Percentiles rank a stretch among this genome's conserved stretches.
phyloP scores from a whole-genome alignment of 2,888 invertebrate species.

The Siphlonurus alternatus region DNA sequence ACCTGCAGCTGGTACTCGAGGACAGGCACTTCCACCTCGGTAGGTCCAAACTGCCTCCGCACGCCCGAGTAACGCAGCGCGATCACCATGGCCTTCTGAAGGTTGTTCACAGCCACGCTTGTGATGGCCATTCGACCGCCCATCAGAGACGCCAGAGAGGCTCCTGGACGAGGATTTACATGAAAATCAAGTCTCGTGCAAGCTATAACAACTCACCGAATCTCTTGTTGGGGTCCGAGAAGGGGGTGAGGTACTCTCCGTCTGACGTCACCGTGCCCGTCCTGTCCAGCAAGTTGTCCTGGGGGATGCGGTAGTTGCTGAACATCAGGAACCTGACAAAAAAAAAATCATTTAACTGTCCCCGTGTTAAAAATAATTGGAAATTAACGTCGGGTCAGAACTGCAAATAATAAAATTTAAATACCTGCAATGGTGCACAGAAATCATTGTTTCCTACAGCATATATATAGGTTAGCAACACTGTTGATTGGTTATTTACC shows the following conservation, averaged over 20 bases:
- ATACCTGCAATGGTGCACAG: neutral
- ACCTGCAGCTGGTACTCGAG: slow-evolving; percentile 34
- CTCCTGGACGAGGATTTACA: slow-evolving; percentile 27
- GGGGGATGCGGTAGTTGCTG: slow-evolving; percentile 71
- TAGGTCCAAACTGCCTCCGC: slow-evolving; percentile 27
- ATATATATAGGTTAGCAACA: slow-evolving; percentile 9
- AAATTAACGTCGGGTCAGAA: too few relatives aligned
- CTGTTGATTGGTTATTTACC: too few relatives aligned
- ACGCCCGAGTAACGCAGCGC: slow-evolving; percentile 47
- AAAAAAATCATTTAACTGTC: too few relatives aligned
- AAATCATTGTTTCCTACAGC: neutral
- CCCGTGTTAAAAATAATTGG: too few relatives aligned
- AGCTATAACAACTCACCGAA: slow-evolving; percentile 42
- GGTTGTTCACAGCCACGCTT: slow-evolving; percentile 33
- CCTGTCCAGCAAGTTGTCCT: slow-evolving; percentile 67
- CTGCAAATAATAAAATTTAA: too few relatives aligned
- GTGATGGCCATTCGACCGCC: slow-evolving; percentile 65
- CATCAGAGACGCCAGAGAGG: slow-evolving; percentile 71
- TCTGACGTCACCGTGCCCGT: slow-evolving; percentile 79
- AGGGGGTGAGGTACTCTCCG: slow-evolving; percentile 74
- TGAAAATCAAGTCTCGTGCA: neutral
- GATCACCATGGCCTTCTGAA: slow-evolving; percentile 55
- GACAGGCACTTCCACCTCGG: slow-evolving; percentile 29
- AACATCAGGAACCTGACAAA: slow-evolving; percentile 63
- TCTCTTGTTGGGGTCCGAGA: slow-evolving; percentile 71